Conservation (phyloP, 2,888 invertebrate genomes). For the Thereva unica region DNA sequence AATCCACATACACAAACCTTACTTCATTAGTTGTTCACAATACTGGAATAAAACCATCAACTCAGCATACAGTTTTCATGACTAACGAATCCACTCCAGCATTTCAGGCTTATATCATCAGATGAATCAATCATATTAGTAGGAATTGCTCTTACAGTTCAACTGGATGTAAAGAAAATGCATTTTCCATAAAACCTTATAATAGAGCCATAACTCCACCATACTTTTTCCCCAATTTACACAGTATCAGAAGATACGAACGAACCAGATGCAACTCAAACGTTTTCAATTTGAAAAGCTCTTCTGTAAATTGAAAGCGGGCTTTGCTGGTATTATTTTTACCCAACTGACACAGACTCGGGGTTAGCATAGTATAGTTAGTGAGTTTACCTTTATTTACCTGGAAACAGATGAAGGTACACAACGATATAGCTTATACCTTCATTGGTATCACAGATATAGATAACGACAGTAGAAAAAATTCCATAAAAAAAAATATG, state of each 20-base stretch:
- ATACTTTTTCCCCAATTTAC: constrained; percentile 24
- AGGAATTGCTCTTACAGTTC: constrained; percentile 28
- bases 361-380: not conserved
- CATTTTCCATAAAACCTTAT: constrained; percentile 27
- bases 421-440: not conserved
- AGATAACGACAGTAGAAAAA: not conserved
- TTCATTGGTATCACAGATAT: not conserved
- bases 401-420: not conserved
- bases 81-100: no score
- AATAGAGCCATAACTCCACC: constrained; percentile 13
- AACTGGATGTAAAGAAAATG: constrained; percentile 28
- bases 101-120: no score
- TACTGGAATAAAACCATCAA: no score
- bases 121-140: constrained; percentile 23
- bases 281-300: constrained; percentile 29
- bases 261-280: constrained; percentile 1
- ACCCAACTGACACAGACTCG: constrained; percentile 2
- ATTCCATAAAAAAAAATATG: constrained; percentile 6
- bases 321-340: constrained; percentile 2
- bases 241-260: constrained; percentile 27
- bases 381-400: not conserved
- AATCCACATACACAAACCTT: no score
- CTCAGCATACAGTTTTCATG: no score
- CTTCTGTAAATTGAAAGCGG: constrained; percentile 28
- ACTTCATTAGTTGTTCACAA: no score